phyloP scores from a whole-genome alignment of 2,888 invertebrate species.

The Ophonus ardosiacus region DNA sequence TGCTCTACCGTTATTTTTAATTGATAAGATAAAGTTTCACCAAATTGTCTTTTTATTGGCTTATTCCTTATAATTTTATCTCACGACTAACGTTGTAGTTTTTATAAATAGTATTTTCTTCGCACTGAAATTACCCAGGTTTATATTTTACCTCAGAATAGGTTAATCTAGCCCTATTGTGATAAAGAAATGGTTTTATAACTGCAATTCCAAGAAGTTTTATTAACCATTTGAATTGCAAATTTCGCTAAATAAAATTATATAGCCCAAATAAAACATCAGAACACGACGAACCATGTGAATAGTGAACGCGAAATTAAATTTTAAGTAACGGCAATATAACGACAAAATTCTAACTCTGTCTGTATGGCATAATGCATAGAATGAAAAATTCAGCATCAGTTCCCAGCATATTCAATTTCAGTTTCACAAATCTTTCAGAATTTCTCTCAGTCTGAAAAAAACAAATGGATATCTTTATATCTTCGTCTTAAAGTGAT shows the following conservation, averaged over 20 bases:
- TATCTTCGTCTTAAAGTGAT: too few relatives aligned
- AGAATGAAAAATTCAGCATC: background rate
- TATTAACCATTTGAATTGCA: background rate
- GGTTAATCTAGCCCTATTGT: background rate
- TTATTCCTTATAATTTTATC: background rate
- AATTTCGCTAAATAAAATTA: background rate
- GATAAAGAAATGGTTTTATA: background rate
- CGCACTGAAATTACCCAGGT: background rate
- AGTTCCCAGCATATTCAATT: too few relatives aligned
- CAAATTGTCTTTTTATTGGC: too few relatives aligned
- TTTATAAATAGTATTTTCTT: background rate
- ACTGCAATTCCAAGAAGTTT: background rate
- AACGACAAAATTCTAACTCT: background rate
- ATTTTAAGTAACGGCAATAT: background rate
- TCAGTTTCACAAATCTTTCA: too few relatives aligned
- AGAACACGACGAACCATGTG: background rate
- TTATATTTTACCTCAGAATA: background rate
- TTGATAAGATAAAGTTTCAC: too few relatives aligned
- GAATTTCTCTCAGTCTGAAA: too few relatives aligned
- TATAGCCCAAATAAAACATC: background rate
- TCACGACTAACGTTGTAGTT: background rate
- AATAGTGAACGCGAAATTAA: background rate
- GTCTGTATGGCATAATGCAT: background rate
- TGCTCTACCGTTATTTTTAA: too few relatives aligned
- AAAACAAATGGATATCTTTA: too few relatives aligned